Evolutionary conservation across 2,113 vertebrate genomes (phyloP).

Genomic region (Trachemys scripta): DNA sequence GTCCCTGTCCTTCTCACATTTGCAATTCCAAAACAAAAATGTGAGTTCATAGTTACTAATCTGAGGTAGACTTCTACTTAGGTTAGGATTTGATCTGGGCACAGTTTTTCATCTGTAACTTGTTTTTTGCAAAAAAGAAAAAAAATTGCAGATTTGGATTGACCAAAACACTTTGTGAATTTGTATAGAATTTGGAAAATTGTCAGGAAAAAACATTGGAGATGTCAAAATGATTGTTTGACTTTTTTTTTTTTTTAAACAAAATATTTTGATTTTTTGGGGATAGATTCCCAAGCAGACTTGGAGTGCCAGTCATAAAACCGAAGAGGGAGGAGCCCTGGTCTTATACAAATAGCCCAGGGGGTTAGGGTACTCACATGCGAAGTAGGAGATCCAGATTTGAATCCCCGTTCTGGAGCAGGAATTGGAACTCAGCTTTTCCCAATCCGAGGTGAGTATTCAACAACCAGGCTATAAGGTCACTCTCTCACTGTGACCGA

Average conservation of each 20-base stretch:
- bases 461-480: not conserved
- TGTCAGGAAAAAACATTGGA: not conserved
- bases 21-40: not conserved
- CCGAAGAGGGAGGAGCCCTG: no score
- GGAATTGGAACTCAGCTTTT: not conserved
- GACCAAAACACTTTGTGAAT: not conserved
- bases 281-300: not conserved
- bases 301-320: not conserved
- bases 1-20: not conserved
- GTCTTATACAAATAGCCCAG: not conserved
- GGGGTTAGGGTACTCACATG: not conserved
- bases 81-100: not conserved
- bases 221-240: not conserved
- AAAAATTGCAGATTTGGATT: not conserved
- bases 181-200: not conserved
- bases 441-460: not conserved
- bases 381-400: no score
- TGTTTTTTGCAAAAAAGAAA: not conserved
- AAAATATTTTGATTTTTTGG: not conserved
- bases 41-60: not conserved
- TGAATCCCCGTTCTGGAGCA: not conserved
- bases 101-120: not conserved
- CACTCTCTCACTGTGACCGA: not conserved
- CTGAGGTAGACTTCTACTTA: not conserved
- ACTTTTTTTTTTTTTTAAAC: not conserved